Percentiles rank a stretch among this genome's conserved stretches.
phyloP scores from a whole-genome alignment of 2,888 invertebrate genomes.

The Chirona hameri region DNA sequence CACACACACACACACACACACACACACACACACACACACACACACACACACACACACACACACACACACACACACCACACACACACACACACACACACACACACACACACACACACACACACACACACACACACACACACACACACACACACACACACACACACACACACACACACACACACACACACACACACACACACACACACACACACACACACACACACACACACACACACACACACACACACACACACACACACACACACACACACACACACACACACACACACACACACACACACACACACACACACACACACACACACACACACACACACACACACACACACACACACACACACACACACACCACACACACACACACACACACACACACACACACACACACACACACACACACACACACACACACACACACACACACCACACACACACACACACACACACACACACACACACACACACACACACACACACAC shows the following conservation, averaged over 20 bases:
- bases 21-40: not conserved
- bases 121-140: not conserved
- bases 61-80: not conserved
- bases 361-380: not conserved
- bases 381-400: too few relatives aligned
- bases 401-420: not conserved
- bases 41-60: not conserved
- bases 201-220: not conserved
- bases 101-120: too few relatives aligned
- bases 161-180: not conserved
- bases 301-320: not conserved
- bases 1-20: too few relatives aligned
- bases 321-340: not conserved
- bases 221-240: not conserved
- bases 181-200: too few relatives aligned
- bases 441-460: not conserved
- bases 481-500: too few relatives aligned
- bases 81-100: not conserved
- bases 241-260: constrained; percentile 1
- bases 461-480: not conserved
- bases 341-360: constrained; percentile 6
- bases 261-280: not conserved
- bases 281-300: too few relatives aligned
- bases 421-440: not conserved
- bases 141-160: not conserved